Base-by-base conservation (phyloP, 2,797 vertebrate genomes). In the Tragelaphus eurycerus region DNA sequence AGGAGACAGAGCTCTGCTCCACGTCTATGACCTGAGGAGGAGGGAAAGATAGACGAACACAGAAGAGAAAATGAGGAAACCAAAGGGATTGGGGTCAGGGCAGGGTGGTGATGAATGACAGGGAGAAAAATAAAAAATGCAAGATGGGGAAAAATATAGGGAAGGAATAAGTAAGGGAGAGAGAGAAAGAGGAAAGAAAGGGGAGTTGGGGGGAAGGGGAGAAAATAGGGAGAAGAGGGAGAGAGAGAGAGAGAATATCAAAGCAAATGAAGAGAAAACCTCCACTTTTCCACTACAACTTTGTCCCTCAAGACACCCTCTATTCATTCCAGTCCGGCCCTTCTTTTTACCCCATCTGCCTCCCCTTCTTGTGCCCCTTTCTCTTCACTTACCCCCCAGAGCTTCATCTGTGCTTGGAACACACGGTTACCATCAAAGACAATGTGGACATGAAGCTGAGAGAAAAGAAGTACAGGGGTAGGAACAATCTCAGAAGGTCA, bases 331-430 rank as follows among this genome's bases (percentile, higher is more conserved):
- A 84, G 6, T 57, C n/a, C 67, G 71, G 67, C 23, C 55, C 87
- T 94, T 96, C 29, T 3, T 86, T 79, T 86, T 11, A 38, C 57
- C 86, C 64, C 86, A 92, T 92, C 50, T 79, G 62, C 78, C 78
- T 91, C 62, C 95, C 91, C 4, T 6, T 62, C 43, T 57, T 95
- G 23, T 78, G 25, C 21, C 90, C 46, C 31, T 0, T 13, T 89
- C 90, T 90, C 46, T 88, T 89, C 91, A 99, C 99, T 99, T 98
- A 99, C 99, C 98, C 99, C 99, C 99, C 99, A 99, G 59, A 99
- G 99, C 96, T 99, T 99, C 97, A 99, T 98, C 86, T 99, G 99
- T 84, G 98, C 99, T 97, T 99, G 99, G 98, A 99, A 99, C 81
- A 99, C 95, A 98, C 99, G 99, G 91, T 99, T 98, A 14, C 99